A percentile compares a stretch with the other conserved stretches of the same genome.
Conservation (phyloP, 2,113 vertebrate species). For the Menura novaehollandiae region DNA sequence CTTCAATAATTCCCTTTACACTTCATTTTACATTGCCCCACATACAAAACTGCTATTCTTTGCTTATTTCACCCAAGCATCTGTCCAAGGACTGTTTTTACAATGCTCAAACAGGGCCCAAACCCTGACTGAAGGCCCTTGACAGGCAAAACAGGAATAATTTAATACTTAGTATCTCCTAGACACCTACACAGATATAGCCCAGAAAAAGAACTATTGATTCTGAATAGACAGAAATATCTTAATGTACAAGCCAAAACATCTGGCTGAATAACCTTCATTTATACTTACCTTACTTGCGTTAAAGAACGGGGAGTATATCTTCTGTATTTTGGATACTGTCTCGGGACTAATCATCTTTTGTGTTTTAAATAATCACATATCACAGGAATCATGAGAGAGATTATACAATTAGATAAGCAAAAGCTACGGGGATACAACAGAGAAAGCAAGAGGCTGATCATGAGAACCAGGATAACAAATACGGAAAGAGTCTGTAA, state of each 20-base stretch:
- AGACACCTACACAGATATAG: background rate
- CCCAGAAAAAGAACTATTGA: background rate
- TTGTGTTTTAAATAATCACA: background rate
- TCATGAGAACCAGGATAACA: background rate
- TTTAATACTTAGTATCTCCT: background rate
- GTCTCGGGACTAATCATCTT: background rate
- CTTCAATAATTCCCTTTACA: background rate
- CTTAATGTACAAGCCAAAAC: background rate
- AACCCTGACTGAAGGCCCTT: background rate
- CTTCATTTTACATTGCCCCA: background rate
- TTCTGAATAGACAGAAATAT: background rate
- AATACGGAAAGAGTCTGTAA: background rate
- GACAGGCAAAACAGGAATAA: background rate
- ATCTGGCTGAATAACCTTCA: background rate
- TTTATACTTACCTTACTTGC: background rate
- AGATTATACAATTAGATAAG: background rate
- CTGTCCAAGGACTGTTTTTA: background rate
- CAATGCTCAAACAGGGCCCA: background rate
- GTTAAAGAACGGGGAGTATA: background rate
- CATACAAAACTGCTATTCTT: background rate
- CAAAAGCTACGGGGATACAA: background rate
- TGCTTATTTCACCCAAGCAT: background rate
- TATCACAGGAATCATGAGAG: background rate
- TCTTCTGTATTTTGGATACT: background rate
- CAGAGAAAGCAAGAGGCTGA: background rate